phyloP scores from a whole-genome alignment of 2,113 vertebrate genomes.

The Zeus faber region DNA sequence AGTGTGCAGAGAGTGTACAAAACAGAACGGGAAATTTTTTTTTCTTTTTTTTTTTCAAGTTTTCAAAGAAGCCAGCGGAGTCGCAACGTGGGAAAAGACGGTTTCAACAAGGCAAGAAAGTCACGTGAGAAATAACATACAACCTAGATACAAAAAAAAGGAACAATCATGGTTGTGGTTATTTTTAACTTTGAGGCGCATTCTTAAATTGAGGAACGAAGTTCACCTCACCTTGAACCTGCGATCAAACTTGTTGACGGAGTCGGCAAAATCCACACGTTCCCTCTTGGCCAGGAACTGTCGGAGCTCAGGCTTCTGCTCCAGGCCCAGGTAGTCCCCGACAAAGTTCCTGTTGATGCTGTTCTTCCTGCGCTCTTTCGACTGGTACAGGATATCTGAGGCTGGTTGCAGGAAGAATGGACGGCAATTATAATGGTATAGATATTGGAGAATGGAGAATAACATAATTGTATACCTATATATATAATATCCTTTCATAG shows the following conservation, averaged over 20 bases:
- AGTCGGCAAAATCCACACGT: conserved; percentile 89
- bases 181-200: not conserved
- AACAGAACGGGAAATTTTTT: too few relatives aligned
- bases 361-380: conserved; percentile 89
- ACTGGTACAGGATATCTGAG: conserved; percentile 93
- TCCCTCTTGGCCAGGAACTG: conserved; percentile 93
- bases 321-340: conserved; percentile 95
- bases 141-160: not conserved
- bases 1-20: conserved; percentile 27
- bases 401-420: conserved; percentile 63
- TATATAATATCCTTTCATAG: not conserved
- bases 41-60: not conserved
- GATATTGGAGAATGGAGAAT: too few relatives aligned
- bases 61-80: too few relatives aligned
- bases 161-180: too few relatives aligned
- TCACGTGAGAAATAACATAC: not conserved
- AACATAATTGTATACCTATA: too few relatives aligned
- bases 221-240: conserved; percentile 87
- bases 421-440: not conserved
- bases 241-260: conserved; percentile 91
- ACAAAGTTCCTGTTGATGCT: conserved; percentile 98
- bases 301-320: conserved; percentile 88
- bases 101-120: not conserved
- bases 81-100: not conserved
- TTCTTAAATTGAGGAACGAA: not conserved